phyloP scores from a whole-genome alignment of 1,140 invertebrate genomes.

The Drosophila bocqueti region DNA sequence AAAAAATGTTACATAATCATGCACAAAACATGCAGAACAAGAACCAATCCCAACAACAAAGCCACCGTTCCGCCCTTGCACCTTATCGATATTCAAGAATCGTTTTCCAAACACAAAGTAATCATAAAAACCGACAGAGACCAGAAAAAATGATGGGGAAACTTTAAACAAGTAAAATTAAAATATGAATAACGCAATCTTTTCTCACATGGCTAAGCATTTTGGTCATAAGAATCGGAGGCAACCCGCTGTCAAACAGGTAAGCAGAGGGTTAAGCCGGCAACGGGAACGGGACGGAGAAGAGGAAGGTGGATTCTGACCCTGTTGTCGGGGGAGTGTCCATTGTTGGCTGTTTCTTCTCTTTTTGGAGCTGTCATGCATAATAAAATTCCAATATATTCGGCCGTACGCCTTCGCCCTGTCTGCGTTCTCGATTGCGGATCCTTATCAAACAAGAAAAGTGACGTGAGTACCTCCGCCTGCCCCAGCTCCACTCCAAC shows the following conservation, averaged over 20 bases:
- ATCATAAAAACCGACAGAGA: constrained; percentile 37
- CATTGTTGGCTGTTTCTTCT: constrained; percentile 53
- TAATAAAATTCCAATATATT: constrained; percentile 83
- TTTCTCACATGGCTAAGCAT: constrained; percentile 81
- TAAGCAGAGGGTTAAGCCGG: constrained; percentile 42
- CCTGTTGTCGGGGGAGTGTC: constrained; percentile 67
- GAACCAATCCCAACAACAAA: constrained; percentile 55
- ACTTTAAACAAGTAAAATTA: constrained; percentile 76
- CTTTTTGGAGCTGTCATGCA: constrained; percentile 76
- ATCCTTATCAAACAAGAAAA: constrained; percentile 83
- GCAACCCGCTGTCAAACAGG: constrained; percentile 79
- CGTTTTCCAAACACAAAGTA: constrained; percentile 61
- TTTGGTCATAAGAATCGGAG: constrained; percentile 39
- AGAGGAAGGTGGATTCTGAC: constrained; percentile 35
- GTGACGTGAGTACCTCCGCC: constrained; percentile 71
- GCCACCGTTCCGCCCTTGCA: constrained; percentile 63
- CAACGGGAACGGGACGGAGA: background rate
- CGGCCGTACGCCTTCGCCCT: constrained; percentile 73
- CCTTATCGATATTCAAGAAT: constrained; percentile 82
- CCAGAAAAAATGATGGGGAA: constrained; percentile 27
- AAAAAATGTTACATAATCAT: constrained; percentile 78
- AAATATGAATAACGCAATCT: constrained; percentile 83
- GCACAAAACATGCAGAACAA: constrained; percentile 57
- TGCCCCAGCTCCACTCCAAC: constrained; percentile 19
- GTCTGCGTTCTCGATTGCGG: constrained; percentile 71